Conservation (phyloP, 2,888 invertebrate genomes). For the Drosophila colorata region DNA sequence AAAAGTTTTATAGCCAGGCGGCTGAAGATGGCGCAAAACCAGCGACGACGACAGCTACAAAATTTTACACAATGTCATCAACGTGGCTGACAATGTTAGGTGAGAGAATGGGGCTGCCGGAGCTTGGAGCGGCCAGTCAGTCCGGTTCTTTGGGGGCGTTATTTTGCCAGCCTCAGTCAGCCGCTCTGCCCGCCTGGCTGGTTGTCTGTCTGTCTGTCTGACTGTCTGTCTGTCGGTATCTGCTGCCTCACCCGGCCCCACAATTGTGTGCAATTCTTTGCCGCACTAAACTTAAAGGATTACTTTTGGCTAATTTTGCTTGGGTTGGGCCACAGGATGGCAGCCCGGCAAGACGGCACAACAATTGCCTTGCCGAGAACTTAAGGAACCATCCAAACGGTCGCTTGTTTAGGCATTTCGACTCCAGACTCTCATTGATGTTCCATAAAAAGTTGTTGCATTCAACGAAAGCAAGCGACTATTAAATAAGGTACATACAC, state of each 20-base stretch:
- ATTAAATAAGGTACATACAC: background rate
- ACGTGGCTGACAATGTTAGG: conserved; percentile 65
- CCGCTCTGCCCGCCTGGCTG: background rate
- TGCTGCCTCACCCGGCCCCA: conserved; percentile 30
- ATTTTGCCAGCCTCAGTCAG: conserved; percentile 20
- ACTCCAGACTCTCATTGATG: conserved; percentile 27
- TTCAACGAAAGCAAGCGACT: conserved; percentile 8
- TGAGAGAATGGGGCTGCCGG: conserved; percentile 2
- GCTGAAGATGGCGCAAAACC: conserved; percentile 51
- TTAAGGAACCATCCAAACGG: conserved; percentile 32
- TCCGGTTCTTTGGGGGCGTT: conserved; percentile 19
- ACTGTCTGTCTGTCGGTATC: too few relatives aligned
- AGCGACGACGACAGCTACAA: conserved; percentile 62
- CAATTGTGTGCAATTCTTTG: conserved; percentile 74
- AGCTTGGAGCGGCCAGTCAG: conserved; percentile 15
- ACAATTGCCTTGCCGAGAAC: conserved; percentile 45
- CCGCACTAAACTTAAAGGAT: conserved; percentile 75
- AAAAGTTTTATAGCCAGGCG: conserved; percentile 72
- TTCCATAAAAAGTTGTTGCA: conserved; percentile 17
- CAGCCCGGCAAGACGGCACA: conserved; percentile 20
- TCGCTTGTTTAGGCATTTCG: conserved; percentile 36
- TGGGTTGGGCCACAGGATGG: conserved; percentile 25
- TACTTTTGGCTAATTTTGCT: conserved; percentile 77
- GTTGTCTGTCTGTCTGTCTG: conserved; percentile 23
- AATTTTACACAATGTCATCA: conserved; percentile 78